Base-by-base conservation (phyloP, 1,140 invertebrate genomes). In the Hydropsyche tenuis region DNA sequence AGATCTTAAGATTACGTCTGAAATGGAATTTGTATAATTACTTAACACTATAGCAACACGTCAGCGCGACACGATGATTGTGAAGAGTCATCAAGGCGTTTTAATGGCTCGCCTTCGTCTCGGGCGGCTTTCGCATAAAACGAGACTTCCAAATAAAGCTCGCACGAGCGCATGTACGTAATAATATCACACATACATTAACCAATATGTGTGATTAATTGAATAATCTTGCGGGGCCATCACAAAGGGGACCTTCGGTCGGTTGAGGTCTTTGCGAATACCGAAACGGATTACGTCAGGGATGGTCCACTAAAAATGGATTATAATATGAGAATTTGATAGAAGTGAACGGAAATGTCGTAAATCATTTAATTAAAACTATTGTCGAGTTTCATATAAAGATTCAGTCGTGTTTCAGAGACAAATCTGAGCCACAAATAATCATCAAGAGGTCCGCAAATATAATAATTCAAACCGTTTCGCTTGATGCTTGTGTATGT, bases 201-300 rank as follows among this genome's bases (percentile, higher is more conserved):
- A 37, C 30, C 30, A 9, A 37, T 37, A 37, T 60, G 11, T 18
- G 23, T 30, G 62, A 70, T 70, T 70, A 70, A 70, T 70, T 70
- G 68, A 70, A 70, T 70, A 70, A 70, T 70, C 68, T 25, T 27
- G 27, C 25, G 27, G 48, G 18, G 66, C 25, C 18, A 7, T 20
- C 53, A 70, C 27, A 48, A 70, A 45, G 45, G 12, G 27, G 30
- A 37, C 30, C 30, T 9, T 4, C 30, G 30, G 68, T 14, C 27
- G 46, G 68, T 70, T 70, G 51, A 45, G 51, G 48, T 20, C 27
- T 14, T 37, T 9, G 30, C 3, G 18, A 56, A 56, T 16, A 56
- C 25, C 25, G 56, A 70, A 70, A 45, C 37, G 48, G 66, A 69
- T 69, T 69, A 69, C 20, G 37, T 18, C 30, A 37, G 30, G 9